A percentile compares a stretch with the other conserved stretches of the same genome.
These are phyloP conservation scores for Myotis findleyi DNA, from an alignment of 2,797 vertebrate species.

Conservation along the genomic window DNA sequence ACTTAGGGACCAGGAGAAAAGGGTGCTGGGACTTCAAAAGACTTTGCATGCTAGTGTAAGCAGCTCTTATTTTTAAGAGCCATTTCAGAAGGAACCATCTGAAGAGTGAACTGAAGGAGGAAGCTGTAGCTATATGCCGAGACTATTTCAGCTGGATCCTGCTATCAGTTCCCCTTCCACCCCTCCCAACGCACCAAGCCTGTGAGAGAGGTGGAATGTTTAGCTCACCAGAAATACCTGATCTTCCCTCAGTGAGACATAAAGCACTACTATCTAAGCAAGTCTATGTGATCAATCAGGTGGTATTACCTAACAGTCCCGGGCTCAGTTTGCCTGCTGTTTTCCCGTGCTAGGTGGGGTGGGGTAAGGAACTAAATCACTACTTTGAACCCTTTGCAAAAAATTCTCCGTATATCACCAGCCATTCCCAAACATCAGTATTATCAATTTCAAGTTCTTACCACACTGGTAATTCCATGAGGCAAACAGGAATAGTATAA, in stretches of 20 bases:
- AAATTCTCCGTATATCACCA: background rate
- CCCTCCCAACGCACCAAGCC: background rate
- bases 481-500: background rate
- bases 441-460: background rate
- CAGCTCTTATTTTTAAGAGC: conserved; percentile 74
- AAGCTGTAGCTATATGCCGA: conserved; percentile 39
- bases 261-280: background rate
- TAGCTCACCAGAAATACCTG: background rate
- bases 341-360: background rate
- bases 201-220: background rate
- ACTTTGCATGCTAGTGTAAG: background rate
- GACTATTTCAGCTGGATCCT: background rate
- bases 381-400: background rate
- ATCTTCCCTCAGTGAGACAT: background rate
- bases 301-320: background rate
- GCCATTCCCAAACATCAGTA: background rate
- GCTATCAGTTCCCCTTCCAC: background rate
- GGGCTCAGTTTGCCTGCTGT: background rate
- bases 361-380: background rate
- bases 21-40: conserved; percentile 77
- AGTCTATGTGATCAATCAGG: background rate
- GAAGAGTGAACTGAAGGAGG: conserved; percentile 71
- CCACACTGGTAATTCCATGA: background rate
- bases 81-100: conserved; percentile 62
- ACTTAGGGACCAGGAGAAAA: conserved; percentile 71